Evolutionary conservation across 1,140 invertebrate genomes (phyloP), one percentile per base, ranked within the genome.

Genomic region (Cepaea nemoralis): DNA sequence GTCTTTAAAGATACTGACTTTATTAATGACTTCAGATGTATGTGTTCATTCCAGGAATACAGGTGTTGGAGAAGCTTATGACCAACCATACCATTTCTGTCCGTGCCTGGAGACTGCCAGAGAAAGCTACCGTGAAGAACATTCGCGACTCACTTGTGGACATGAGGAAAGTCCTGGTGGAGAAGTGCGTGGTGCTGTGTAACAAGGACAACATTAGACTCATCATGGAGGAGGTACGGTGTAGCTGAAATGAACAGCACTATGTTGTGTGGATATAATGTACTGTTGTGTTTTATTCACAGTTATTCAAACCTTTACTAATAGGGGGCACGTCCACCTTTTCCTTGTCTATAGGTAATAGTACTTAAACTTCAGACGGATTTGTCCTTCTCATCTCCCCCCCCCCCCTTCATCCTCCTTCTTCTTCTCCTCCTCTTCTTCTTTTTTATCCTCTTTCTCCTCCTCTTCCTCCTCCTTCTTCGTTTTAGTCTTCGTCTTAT

Each of bases 121-220:
- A 45, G 3, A 77, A 84, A n/a, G 77, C 78, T 10, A 12, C 69
- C 24, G 69, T n/a, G 74, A 81, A 16, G 35, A 74, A 87, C 55
- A 84, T 88, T 3, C 74, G 87, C 69, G 86, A 88, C 69, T 85
- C 85, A 69, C 84, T 90, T 5, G 87, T 90, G 3, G 85, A 88
- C 48, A 89, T 89, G 87, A 79, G 89, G 14, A 87, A 86, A 63
- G 86, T 89, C 0, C 86, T 89, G 75, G 86, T 88, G 27, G 85
- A 89, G 63, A 86, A 84, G 42, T 85, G 85, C 3, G 86, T 90
- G 19, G 85, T 90, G 8, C 82, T 89, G 35, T 89, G 87, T 50
- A 83, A 66, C 33, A 86, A 82, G 76, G 67, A 80, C n/a, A 88
- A 88, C 73, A 87, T 85, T 10, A 42, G 79, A 31, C 80, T 83